Evolutionary conservation across 2,888 invertebrate genomes (phyloP).

Genomic region (Synanthedon formicaeformis): DNA sequence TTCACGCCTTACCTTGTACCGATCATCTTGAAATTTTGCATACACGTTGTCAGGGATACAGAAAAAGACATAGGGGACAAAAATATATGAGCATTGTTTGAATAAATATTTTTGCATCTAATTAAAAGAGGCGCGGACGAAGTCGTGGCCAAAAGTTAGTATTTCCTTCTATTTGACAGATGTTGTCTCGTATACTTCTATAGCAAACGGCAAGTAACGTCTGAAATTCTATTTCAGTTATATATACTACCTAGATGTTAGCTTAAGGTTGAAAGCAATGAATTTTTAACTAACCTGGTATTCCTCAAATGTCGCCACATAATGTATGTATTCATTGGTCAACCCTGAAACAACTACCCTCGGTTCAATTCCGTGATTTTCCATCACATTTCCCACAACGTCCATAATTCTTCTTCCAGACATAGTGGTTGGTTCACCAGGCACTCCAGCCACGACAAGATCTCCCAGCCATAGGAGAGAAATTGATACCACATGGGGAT

Average conservation of each 20-base stretch:
- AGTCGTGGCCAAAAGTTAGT: too few species aligned
- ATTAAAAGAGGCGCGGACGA: too few species aligned
- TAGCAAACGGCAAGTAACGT: too few species aligned
- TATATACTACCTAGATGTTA: neutral
- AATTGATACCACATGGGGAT: constrained; percentile 78
- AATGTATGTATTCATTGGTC: constrained; percentile 85
- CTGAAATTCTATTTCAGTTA: neutral
- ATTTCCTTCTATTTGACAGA: too few species aligned
- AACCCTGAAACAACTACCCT: constrained; percentile 80
- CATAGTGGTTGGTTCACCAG: constrained; percentile 92
- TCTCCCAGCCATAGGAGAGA: constrained; percentile 79
- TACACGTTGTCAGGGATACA: too few species aligned
- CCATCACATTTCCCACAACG: constrained; percentile 48
- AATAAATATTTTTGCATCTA: too few species aligned
- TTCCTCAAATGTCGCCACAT: constrained; percentile 85
- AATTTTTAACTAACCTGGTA: constrained; percentile 69
- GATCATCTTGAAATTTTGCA: too few species aligned
- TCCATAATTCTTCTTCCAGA: constrained; percentile 77
- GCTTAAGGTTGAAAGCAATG: too few species aligned
- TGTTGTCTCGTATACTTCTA: too few species aligned
- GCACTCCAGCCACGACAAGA: constrained; percentile 78
- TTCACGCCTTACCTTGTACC: too few species aligned
- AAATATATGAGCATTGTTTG: too few species aligned
- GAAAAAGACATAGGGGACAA: too few species aligned
- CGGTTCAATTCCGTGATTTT: constrained; percentile 37